Evolutionary conservation across 2,888 invertebrate species (phyloP).

Genomic region (Odiellus spinosus): DNA sequence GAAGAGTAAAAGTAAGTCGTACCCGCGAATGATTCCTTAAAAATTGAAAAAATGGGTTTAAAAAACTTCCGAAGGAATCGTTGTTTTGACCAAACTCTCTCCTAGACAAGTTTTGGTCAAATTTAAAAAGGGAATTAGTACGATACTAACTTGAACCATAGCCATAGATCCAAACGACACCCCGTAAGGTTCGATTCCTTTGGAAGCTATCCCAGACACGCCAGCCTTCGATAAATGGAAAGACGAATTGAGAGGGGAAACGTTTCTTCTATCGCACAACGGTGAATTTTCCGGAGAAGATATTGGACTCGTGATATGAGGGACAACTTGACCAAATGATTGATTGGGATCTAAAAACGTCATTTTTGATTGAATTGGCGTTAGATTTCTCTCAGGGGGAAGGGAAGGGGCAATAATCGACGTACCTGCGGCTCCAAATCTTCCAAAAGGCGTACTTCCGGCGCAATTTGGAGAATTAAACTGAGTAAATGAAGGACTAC

Average conservation of each 20-base stretch:
- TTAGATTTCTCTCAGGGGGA: too few relatives aligned
- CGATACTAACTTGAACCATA: too few relatives aligned
- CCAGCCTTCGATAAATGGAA: background rate
- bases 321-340: slow-evolving; percentile 1
- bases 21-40: slow-evolving; percentile 46
- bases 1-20: slow-evolving; percentile 73
- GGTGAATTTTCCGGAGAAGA: slow-evolving; percentile 21
- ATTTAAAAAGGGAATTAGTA: too few relatives aligned
- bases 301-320: slow-evolving; percentile 13
- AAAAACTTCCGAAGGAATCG: slow-evolving; percentile 1
- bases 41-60: too few relatives aligned
- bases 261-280: slow-evolving; percentile 13
- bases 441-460: slow-evolving; percentile 15
- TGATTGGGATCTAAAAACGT: too few relatives aligned
- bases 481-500: slow-evolving; percentile 16
- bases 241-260: slow-evolving; percentile 13
- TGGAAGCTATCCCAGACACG: too few relatives aligned
- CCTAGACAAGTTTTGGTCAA: too few relatives aligned
- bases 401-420: too few relatives aligned
- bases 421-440: slow-evolving; percentile 7
- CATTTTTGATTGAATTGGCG: too few relatives aligned
- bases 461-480: slow-evolving; percentile 6
- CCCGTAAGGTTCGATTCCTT: background rate
- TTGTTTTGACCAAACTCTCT: too few relatives aligned
- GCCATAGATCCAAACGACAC: too few relatives aligned